Evolutionary conservation across 2,888 invertebrate species (phyloP).

Genomic region (Aphodius granarius): DNA sequence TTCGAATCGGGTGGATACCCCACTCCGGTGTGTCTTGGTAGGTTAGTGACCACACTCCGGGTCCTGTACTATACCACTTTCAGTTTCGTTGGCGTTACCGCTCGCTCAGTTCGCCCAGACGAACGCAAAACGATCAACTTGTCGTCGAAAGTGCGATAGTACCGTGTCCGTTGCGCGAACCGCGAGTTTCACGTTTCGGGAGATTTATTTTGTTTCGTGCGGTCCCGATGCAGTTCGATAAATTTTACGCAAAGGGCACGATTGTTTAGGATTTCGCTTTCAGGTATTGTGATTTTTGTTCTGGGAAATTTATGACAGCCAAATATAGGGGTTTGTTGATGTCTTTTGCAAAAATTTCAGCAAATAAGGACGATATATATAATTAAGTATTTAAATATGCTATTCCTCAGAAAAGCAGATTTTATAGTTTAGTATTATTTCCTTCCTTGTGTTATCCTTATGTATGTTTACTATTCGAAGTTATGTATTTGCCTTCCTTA

Average conservation of each 20-base stretch:
- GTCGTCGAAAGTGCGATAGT: neutral
- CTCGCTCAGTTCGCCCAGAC: neutral
- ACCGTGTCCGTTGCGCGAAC: neutral
- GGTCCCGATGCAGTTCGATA: neutral
- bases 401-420: too few species aligned
- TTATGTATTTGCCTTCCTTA: too few species aligned
- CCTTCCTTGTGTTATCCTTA: too few species aligned
- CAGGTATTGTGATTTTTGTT: neutral
- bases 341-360: too few species aligned
- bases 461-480: too few species aligned
- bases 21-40: slow-evolving; percentile 22
- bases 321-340: too few species aligned
- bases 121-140: neutral
- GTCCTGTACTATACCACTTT: slow-evolving; percentile 39
- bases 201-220: neutral
- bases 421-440: too few species aligned
- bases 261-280: neutral
- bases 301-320: too few species aligned
- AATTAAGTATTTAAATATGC: too few species aligned
- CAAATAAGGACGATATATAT: too few species aligned
- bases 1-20: neutral
- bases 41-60: slow-evolving; percentile 44
- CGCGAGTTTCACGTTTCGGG: neutral
- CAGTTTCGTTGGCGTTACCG: slow-evolving; percentile 54
- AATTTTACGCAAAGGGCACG: neutral